Evolutionary conservation across 2,113 vertebrate genomes (phyloP).

Genomic region (Cacatua alba): DNA sequence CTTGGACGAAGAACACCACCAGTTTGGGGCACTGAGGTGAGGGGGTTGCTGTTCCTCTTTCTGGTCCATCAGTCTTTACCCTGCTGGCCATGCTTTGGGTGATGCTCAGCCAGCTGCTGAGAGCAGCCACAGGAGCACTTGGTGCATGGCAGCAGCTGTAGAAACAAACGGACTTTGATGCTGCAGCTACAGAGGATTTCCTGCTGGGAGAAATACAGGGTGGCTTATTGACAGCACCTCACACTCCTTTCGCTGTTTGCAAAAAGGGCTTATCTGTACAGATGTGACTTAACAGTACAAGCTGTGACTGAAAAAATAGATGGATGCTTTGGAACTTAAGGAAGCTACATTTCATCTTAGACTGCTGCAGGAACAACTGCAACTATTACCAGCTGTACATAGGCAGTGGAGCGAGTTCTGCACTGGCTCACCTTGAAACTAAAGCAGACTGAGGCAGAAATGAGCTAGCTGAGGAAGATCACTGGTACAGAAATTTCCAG

Average conservation of each 20-base stretch:
- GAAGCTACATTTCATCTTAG: neutral
- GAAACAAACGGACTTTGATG: neutral
- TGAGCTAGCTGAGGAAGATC: neutral
- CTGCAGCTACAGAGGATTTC: neutral
- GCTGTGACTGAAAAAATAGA: neutral
- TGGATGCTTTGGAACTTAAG: neutral
- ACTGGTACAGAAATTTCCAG: neutral
- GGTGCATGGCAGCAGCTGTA: slow-evolving; percentile 33
- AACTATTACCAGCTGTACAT: neutral
- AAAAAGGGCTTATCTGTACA: neutral
- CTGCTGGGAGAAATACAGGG: neutral
- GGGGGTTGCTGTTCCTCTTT: neutral
- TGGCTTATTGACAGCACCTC: neutral
- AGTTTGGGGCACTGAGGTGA: neutral
- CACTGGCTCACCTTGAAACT: neutral
- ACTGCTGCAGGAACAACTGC: neutral
- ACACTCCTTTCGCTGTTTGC: rapidly evolving
- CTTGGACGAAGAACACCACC: neutral
- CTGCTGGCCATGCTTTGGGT: rapidly evolving
- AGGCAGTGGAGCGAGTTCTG: neutral
- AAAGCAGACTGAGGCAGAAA: neutral
- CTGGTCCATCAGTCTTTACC: neutral
- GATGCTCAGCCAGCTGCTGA: neutral
- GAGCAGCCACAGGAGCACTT: neutral
- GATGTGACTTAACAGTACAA: neutral